A percentile compares a stretch with the other conserved stretches of the same genome.
These are phyloP conservation scores for Atta texana DNA, from an alignment of 1,140 invertebrate genomes.

Conservation along the genomic window DNA sequence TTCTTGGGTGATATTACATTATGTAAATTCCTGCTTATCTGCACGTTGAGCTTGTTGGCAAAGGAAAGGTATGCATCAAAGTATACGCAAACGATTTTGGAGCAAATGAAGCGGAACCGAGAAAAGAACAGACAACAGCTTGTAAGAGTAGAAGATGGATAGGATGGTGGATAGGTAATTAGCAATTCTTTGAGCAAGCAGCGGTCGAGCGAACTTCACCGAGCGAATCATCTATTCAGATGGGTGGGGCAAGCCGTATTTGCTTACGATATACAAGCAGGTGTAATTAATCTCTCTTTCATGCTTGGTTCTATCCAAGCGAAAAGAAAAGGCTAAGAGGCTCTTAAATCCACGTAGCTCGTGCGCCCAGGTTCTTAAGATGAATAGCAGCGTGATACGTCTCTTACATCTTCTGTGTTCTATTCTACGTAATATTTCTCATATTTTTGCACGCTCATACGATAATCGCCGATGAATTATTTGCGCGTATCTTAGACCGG, in stretches of 20 bases:
- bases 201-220: constrained; percentile 54
- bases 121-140: constrained; percentile 41
- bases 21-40: constrained; percentile 20
- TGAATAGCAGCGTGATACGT: constrained; percentile 48
- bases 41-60: not conserved
- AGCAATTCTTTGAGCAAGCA: constrained; percentile 72
- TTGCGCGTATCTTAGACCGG: not conserved
- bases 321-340: constrained; percentile 55
- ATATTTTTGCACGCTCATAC: constrained; percentile 21
- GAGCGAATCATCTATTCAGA: constrained; percentile 52
- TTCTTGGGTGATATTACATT: constrained; percentile 28
- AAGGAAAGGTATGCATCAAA: constrained; percentile 21
- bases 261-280: constrained; percentile 75
- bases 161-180: constrained; percentile 70
- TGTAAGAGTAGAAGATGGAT: constrained; percentile 2
- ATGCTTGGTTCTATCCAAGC: constrained; percentile 42
- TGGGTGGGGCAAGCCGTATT: constrained; percentile 62
- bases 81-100: constrained; percentile 7
- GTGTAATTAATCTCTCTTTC: constrained; percentile 77
- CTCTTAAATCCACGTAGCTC: constrained; percentile 43
- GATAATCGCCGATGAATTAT: constrained; percentile 29
- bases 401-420: not conserved
- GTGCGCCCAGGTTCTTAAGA: constrained; percentile 10
- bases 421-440: not conserved
- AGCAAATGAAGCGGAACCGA: constrained; percentile 26